Conservation (phyloP, 2,113 vertebrate genomes). For the Beaufortia kweichowensis region DNA sequence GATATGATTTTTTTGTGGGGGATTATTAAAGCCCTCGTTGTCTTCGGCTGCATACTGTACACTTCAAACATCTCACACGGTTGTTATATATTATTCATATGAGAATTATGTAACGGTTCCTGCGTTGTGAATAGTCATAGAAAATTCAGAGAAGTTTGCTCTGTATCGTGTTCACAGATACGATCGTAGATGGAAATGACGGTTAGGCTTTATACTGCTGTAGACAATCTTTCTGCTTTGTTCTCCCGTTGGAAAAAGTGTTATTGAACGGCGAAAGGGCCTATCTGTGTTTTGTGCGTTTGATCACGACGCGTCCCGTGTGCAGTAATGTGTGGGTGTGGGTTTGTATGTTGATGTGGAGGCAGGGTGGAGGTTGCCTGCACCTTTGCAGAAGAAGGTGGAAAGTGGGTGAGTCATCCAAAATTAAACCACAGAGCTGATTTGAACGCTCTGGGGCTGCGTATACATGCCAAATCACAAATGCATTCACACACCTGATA, state of each 20-base stretch:
- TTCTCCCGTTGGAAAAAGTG: constrained; percentile 12
- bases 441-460: neutral
- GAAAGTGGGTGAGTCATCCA: constrained; percentile 46
- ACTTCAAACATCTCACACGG: constrained; percentile 29
- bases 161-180: constrained; percentile 5
- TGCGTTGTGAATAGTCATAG: constrained; percentile 19
- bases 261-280: constrained; percentile 19
- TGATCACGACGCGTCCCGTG: constrained; percentile 21
- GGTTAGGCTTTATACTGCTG: constrained; percentile 3
- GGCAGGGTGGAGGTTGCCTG: constrained; percentile 29
- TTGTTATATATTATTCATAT: constrained; percentile 47
- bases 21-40: constrained; percentile 28
- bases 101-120: constrained; percentile 40
- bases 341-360: constrained; percentile 13
- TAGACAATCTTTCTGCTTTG: constrained; percentile 2
- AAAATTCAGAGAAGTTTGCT: constrained; percentile 25
- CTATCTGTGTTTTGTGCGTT: constrained; percentile 14
- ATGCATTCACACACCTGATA: neutral
- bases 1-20: constrained; percentile 15
- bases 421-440: constrained; percentile 29
- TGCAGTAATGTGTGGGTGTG: constrained; percentile 35
- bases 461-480: constrained; percentile 3
- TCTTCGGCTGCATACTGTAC: constrained; percentile 22
- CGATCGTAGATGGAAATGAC: constrained; percentile 36
- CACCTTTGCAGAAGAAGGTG: constrained; percentile 46